Evolutionary conservation across 2,797 vertebrate species (phyloP), one percentile per base, ranked within the genome.

Genomic region (Microhierax caerulescens): DNA sequence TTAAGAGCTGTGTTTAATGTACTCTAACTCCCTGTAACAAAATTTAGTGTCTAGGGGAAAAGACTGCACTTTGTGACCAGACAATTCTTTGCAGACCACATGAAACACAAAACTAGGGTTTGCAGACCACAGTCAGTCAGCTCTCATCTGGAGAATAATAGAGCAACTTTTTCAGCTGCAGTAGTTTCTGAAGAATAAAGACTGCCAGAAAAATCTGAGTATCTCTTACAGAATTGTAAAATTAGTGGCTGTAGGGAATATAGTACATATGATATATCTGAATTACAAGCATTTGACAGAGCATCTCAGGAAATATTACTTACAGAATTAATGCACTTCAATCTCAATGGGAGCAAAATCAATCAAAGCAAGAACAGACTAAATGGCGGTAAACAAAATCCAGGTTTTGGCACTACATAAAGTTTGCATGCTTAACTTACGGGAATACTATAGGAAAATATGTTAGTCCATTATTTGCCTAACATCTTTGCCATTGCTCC

Each of bases 311-410:
- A 96, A 96, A 78, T 51, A 74, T 68, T 95, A 85, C 47, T 93
- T 83, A 85, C 23, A 60, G 84, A 90, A 92, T 88, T 92, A 75
- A 97, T 88, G 93, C 45, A 41, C 32, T 91, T 96, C 75, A 50
- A 53, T 60, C 84, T 78, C 0, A 0, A 54, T 2, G 6, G 68
- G 84, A 83, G 89, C 27, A 87, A 79, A 95, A 74, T 27, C 34
- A 89, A 74, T 32, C 53, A 85, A 59, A 89, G 84, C 18, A 56
- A 92, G 75, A 93, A 1, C 24, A 88, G 79, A 30, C 47, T 63
- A 74, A 74, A 34, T 19, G 41, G 72, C 75, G 91, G 85, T 45
- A 91, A 96, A 91, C 53, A 93, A 92, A 92, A 80, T 14, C 36
- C 28, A 28, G 1, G 0, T 18, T 77, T 61, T 85, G 81, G 81